Evolutionary conservation across 2,113 vertebrate species (phyloP).

Genomic region (Typhlomys cinereus): DNA sequence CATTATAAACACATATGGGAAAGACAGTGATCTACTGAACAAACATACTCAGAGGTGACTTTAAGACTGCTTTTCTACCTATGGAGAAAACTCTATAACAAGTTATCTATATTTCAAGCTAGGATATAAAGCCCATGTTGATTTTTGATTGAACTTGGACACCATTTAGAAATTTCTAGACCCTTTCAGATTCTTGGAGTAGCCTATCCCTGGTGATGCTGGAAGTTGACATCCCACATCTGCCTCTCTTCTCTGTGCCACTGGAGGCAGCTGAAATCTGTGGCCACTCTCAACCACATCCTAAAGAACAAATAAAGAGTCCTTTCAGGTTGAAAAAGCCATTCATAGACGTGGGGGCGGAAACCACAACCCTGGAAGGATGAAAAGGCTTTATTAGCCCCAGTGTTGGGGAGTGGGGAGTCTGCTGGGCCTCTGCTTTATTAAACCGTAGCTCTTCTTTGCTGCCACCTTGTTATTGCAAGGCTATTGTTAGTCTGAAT

Average conservation of each 20-base stretch:
- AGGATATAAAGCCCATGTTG: not conserved
- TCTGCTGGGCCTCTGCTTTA: constrained; percentile 43
- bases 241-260: not conserved
- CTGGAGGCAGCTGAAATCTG: not conserved
- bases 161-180: constrained; percentile 49
- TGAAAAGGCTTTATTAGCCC: constrained; percentile 60
- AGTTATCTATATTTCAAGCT: not conserved
- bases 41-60: constrained; percentile 51
- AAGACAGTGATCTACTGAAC: constrained; percentile 51
- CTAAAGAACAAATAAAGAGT: constrained; percentile 31
- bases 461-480: constrained; percentile 58
- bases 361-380: not conserved
- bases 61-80: not conserved
- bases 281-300: not conserved
- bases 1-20: constrained; percentile 50
- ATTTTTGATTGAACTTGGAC: not conserved
- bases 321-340: constrained; percentile 48
- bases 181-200: not conserved
- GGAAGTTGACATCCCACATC: not conserved
- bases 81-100: not conserved
- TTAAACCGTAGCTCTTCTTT: constrained; percentile 66
- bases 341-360: not conserved
- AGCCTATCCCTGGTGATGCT: not conserved
- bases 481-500: constrained; percentile 58
- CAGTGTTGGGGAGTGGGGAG: not conserved